These are phyloP conservation scores for Pleuronectes platessa DNA, from an alignment of 2,113 vertebrate species.

Conservation along the genomic window DNA sequence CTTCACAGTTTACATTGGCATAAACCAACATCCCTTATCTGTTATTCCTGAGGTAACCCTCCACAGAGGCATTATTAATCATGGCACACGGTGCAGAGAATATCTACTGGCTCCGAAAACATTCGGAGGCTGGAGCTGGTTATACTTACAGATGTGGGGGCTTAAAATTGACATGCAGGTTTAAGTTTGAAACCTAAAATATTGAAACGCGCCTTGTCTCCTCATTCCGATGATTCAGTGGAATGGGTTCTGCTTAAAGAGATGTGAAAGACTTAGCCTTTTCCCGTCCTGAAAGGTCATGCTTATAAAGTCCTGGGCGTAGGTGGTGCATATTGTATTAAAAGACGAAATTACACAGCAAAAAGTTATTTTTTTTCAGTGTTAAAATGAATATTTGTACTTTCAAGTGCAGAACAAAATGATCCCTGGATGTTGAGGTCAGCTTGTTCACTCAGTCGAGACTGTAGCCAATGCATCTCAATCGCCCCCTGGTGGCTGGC, in stretches of 20 bases:
- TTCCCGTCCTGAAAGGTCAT: slow-evolving; percentile 35
- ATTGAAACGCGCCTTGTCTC: background rate
- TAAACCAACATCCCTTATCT: slow-evolving; percentile 57
- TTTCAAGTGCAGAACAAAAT: background rate
- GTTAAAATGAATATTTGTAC: background rate
- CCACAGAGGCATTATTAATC: slow-evolving; percentile 54
- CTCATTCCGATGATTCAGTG: slow-evolving; percentile 19
- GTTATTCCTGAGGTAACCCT: slow-evolving; percentile 53
- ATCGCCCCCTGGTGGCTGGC: no score
- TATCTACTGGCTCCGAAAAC: slow-evolving; percentile 47
- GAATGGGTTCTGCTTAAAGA: slow-evolving; percentile 5
- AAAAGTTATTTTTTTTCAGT: background rate
- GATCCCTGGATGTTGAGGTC: slow-evolving; percentile 13
- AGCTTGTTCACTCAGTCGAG: background rate
- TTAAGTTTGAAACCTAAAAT: background rate
- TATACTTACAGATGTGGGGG: slow-evolving; percentile 5
- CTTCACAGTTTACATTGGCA: slow-evolving; percentile 51
- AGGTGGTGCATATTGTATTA: background rate
- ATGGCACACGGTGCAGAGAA: slow-evolving; percentile 45
- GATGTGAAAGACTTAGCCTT: slow-evolving; percentile 18
- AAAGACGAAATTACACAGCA: background rate
- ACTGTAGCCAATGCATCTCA: no score
- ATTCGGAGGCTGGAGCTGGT: background rate
- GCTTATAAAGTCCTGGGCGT: slow-evolving; percentile 22
- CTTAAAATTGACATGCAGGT: slow-evolving; percentile 14